A percentile compares a stretch with the other conserved stretches of the same genome.
phyloP scores from a whole-genome alignment of 1,140 invertebrate genomes.

The Hypothenemus hampei region DNA sequence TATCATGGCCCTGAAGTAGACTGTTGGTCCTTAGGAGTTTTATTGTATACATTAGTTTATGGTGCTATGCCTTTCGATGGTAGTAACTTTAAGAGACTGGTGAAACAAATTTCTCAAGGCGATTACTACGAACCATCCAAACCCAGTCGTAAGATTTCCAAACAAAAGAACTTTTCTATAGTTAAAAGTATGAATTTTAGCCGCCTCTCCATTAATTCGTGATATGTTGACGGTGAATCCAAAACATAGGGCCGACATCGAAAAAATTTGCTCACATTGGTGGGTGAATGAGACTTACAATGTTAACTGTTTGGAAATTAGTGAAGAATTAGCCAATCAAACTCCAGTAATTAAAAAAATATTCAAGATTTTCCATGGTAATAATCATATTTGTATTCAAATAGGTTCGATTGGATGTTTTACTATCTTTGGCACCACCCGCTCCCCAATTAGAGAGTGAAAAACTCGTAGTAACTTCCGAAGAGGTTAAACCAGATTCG shows the following conservation, averaged over 20 bases:
- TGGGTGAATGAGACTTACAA: constrained; percentile 88
- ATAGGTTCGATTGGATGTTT: constrained; percentile 72
- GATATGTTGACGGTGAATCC: constrained; percentile 93
- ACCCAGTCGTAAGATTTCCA: constrained; percentile 84
- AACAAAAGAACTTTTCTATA: constrained; percentile 21
- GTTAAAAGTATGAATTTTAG: no score
- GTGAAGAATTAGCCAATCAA: constrained; percentile 82
- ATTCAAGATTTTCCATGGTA: not conserved
- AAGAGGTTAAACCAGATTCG: constrained; percentile 31
- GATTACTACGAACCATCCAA: constrained; percentile 96
- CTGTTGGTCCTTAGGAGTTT: constrained; percentile 95
- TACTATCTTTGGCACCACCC: constrained; percentile 75
- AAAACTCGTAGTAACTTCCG: constrained; percentile 59
- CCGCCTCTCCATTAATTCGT: constrained; percentile 88
- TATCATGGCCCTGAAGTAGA: constrained; percentile 96
- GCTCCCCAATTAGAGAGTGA: constrained; percentile 55
- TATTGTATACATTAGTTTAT: constrained; percentile 96
- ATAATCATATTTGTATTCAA: not conserved
- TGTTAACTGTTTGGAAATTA: constrained; percentile 76
- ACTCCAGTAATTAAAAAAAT: constrained; percentile 54
- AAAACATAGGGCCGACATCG: constrained; percentile 81
- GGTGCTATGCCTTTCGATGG: constrained; percentile 99
- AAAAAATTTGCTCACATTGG: constrained; percentile 92
- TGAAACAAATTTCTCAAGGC: constrained; percentile 94
- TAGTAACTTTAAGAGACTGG: constrained; percentile 93